Base-by-base conservation (phyloP, 2,888 invertebrate genomes). In the Argynnis bischoffii region DNA sequence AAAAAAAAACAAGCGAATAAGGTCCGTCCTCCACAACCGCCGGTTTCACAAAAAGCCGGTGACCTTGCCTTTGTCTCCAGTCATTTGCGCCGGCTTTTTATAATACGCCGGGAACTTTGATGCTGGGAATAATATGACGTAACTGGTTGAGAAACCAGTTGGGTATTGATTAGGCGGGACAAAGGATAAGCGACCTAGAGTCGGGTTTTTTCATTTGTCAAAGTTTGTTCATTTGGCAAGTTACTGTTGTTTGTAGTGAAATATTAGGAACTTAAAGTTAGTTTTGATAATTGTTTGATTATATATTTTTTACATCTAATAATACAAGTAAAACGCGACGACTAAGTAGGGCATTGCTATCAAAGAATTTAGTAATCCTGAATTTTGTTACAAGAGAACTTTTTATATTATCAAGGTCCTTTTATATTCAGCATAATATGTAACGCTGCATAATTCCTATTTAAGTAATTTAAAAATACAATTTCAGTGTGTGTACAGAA, bases 21-120 rank as follows among this genome's bases (percentile, higher is more conserved):
- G 61, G n/a, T 50, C 51, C 51, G 35, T 41, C 35, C 11, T 41
- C 50, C 41, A 61, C 31, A 61, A 61, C 21, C 35, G 41, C 51
- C 56, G 41, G 61, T 56, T 56, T 59, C 31, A 11, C 5, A 65
- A 65, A 71, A 63, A 54, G 18, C 61, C 56, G 46, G 63, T 69
- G 75, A 69, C 75, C 75, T 75, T 76, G 75, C 74, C 68, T 71
- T 75, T 75, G 71, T 73, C 65, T 61, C 59, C 66, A 67, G 72
- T 69, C 70, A 67, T 70, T 69, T 66, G 66, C 69, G 69, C 66
- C 67, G 61, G 56, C 66, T 74, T 74, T 71, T 70, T 74, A 63
- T 55, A 14, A 48, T 13, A 48, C 31, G 59, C 35, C 54, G 54
- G 61, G 41, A 57, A 51, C 64, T 57, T 65, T 65, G 53, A 65